Evolutionary conservation across 2,113 vertebrate species (phyloP), one percentile per base, ranked within the genome.

Genomic region (Thryonomys swinderianus): DNA sequence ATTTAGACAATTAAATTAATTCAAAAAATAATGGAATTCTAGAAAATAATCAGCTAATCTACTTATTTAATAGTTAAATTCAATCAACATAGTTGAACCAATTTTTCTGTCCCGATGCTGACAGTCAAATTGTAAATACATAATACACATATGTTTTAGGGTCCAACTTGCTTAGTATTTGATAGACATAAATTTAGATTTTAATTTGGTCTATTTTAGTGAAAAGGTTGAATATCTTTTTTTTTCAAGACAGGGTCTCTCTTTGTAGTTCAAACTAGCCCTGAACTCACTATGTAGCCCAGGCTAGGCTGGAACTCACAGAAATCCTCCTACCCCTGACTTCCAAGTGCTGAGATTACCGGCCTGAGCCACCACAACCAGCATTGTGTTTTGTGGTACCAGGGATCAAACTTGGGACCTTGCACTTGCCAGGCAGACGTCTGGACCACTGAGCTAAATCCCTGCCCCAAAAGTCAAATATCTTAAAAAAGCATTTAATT

Each of bases 21-120:
- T 85, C 45, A 59, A 96, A 30, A 90, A 82, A 66, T 30, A 90
- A 76, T 37, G 25, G 42, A 1, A 21, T 97, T 96, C 6, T 80
- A 57, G 78, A 83, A 48, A 82, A 45, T 48, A 66, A 61, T 51
- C 30, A 76, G 21, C 57, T 45, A 64, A n/a, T 10, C 11, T 20
- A 61, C 61, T 37, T 53, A 64, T 23, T 34, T 82, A 79, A 83
- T 14, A 79, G 21, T 7, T 48, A 21, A 85, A 42, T 71, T 88
- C 25, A 42, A 16, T 79, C 10, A 86, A 87, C 71, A 64, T 14
- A 34, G 11, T 16, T 64, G 16, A 86, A 48, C 37, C 40, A 73
- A 67, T 79, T 45, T 89, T 88, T 86, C 85, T 2, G 66, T 16
- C 3, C 3, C 4, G 42, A 20, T n/a, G 40, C 9, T 61, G 13